Evolutionary conservation across 2,888 invertebrate species (phyloP).

Genomic region (Trichogramma evanescens): DNA sequence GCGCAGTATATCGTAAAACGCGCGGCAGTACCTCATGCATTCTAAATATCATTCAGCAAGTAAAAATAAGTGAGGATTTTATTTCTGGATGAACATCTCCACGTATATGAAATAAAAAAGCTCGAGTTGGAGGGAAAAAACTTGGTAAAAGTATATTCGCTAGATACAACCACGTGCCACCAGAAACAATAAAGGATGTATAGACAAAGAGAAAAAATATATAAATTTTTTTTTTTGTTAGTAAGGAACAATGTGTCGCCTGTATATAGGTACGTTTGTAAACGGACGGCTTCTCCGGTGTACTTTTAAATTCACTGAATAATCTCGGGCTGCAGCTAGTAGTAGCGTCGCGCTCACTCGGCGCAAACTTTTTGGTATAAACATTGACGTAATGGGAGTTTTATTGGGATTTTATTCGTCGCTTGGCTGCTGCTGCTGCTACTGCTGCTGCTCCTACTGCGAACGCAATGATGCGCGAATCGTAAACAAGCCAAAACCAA

Average conservation of each 20-base stretch:
- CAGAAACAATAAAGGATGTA: too few relatives aligned
- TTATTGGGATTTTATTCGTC: conserved; percentile 40
- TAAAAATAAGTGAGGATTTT: too few relatives aligned
- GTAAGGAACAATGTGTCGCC: neutral
- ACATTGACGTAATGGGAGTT: conserved; percentile 40
- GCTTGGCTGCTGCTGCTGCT: conserved; percentile 26
- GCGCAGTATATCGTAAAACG: conserved; percentile 18
- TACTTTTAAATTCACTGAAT: conserved; percentile 26
- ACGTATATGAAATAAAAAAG: too few relatives aligned
- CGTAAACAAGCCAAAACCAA: conserved; percentile 34
- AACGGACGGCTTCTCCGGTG: conserved; percentile 24
- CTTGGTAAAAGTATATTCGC: too few relatives aligned
- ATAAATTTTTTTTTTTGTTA: too few relatives aligned
- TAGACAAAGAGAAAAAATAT: too few relatives aligned
- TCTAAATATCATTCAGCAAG: too few relatives aligned
- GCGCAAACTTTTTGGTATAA: conserved; percentile 35
- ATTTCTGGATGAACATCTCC: too few relatives aligned
- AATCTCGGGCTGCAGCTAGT: neutral
- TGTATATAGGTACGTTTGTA: too few relatives aligned
- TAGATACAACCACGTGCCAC: too few relatives aligned
- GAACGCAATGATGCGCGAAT: conserved; percentile 39
- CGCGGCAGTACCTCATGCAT: too few relatives aligned
- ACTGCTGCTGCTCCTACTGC: conserved; percentile 15
- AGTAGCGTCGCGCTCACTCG: conserved; percentile 1
- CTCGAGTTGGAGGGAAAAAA: too few relatives aligned